Evolutionary conservation across 2,888 invertebrate genomes (phyloP), one percentile per base, ranked within the genome.

Genomic region (Limnephilus auricula): DNA sequence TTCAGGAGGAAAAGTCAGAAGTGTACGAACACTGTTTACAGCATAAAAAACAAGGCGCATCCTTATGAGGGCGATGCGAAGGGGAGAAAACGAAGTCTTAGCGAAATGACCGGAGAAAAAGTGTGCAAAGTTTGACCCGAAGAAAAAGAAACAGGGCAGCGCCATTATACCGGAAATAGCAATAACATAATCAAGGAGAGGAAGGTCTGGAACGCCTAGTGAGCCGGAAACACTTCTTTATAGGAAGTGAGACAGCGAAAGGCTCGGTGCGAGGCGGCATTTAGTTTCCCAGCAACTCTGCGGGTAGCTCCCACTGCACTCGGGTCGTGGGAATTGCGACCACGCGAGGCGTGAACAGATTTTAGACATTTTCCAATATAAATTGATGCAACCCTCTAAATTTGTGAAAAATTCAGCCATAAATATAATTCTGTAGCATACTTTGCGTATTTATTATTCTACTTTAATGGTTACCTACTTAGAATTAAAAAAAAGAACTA

Each of bases 151-250:
- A 65, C 25, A n/a, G 37, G 10, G 37, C 15, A 82, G 90, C 82
- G 87, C 87, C 87, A 40, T 90, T 90, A 89, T 90, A 90, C 31
- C 79, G 90, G 65, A 89, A 34, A 80, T 65, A 40, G 90, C 90
- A 92, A 92, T 92, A 92, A 90, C 90, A 92, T 92, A 92, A 92
- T 92, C 92, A 90, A 90, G 82, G 83, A 37, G 84, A 91, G 40
- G 85, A 90, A 89, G 87, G 34, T 85, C 85, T 30, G 45, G 40
- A 85, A 45, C 45, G 40, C 30, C 40, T 40, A 85, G 37, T 85
- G 85, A 85, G 86, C 80, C 65, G 91, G 85, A 91, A 91, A 85
- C 40, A 45, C 79, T 86, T 80, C 79, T 91, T 90, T 91, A 89
- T 86, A 84, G 84, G 89, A 85, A 86, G 90, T 37, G 86, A 86